Conservation (phyloP, 2,797 vertebrate species). For the Lagocephalus sceleratus region DNA sequence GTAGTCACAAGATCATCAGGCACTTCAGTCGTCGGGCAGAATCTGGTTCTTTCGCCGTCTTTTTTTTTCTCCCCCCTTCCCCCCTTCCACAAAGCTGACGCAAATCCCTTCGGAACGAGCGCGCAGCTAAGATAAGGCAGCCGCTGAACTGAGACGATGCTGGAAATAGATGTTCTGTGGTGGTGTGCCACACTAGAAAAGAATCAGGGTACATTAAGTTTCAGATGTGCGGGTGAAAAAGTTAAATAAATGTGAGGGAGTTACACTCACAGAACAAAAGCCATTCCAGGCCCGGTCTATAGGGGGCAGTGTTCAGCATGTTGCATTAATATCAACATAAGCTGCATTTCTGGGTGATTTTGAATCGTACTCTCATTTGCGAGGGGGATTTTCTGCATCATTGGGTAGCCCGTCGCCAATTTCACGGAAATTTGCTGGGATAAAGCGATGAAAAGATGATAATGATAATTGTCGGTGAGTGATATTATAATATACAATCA, state of each 20-base stretch:
- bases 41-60: conserved; percentile 15
- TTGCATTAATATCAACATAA: too few species aligned
- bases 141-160: not conserved
- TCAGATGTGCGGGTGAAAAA: not conserved
- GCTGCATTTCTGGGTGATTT: too few species aligned
- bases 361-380: too few species aligned
- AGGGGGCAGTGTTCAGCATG: too few species aligned
- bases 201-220: not conserved
- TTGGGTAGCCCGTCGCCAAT: too few species aligned
- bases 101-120: not conserved
- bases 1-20: conserved; percentile 55
- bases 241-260: conserved; percentile 1
- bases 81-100: not conserved
- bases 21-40: conserved; percentile 29
- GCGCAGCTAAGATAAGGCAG: conserved; percentile 7
- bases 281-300: too few species aligned
- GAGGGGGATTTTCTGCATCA: too few species aligned
- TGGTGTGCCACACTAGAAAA: not conserved
- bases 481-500: too few species aligned
- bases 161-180: not conserved
- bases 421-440: too few species aligned
- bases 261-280: not conserved
- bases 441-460: too few species aligned
- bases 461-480: too few species aligned
- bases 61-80: too few species aligned